Evolutionary conservation across 2,113 vertebrate species (phyloP).

Genomic region (Megaceryle torquata): DNA sequence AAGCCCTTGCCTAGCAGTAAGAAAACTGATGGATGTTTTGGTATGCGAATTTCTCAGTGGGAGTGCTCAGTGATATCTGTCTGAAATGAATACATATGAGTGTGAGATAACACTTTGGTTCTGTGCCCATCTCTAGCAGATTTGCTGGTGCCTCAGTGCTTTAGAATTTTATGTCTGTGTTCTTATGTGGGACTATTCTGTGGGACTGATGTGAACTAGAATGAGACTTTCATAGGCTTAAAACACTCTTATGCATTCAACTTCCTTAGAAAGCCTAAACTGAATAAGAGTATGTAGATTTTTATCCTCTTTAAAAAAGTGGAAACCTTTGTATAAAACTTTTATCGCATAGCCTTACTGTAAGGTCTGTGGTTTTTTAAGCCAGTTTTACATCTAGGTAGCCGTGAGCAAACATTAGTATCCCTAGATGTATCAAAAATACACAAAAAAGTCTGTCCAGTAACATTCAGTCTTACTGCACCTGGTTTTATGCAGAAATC

Average conservation of each 20-base stretch:
- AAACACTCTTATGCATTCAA: not conserved
- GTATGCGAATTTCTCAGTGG: not conserved
- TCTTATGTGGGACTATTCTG: not conserved
- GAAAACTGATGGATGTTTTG: conserved; percentile 20
- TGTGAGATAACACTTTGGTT: conserved; percentile 8
- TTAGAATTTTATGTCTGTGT: not conserved
- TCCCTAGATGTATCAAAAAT: not conserved
- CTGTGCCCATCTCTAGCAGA: not conserved
- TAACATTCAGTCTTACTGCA: not conserved
- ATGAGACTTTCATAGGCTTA: not conserved
- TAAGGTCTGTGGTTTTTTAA: not conserved
- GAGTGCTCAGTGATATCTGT: not conserved
- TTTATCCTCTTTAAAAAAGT: not conserved
- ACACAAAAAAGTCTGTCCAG: not conserved
- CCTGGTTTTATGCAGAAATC: not conserved
- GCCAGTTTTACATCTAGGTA: not conserved
- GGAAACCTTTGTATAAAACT: not conserved
- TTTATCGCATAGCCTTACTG: not conserved
- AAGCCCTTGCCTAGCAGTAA: conserved; percentile 19
- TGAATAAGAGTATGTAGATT: not conserved
- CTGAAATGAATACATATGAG: not conserved
- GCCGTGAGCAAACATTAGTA: not conserved
- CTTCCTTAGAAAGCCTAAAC: not conserved
- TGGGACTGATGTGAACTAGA: not conserved
- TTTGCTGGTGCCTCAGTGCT: not conserved